phyloP scores from a whole-genome alignment of 1,140 invertebrate genomes.

The Reticulitermes speratus region DNA sequence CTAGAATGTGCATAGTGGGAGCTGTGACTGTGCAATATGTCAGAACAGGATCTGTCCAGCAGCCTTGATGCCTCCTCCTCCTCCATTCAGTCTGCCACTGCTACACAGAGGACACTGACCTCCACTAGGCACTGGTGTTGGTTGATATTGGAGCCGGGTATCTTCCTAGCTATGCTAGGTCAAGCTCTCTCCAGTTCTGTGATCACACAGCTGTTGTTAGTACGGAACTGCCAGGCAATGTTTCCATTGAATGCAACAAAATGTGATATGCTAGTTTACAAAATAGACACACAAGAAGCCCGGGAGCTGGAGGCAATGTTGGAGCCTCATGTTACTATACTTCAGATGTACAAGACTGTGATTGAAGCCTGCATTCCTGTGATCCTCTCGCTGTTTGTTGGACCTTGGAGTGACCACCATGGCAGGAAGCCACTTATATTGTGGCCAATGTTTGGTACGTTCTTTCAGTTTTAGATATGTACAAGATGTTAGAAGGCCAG shows the following conservation, averaged over 20 bases:
- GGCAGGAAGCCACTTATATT: conserved; percentile 20
- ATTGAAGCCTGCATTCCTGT: conserved; percentile 18
- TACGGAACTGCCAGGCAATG: neutral
- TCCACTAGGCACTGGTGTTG: neutral
- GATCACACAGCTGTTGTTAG: neutral
- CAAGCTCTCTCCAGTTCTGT: neutral
- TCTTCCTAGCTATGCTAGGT: neutral
- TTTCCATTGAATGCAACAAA: neutral
- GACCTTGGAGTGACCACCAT: conserved; percentile 29
- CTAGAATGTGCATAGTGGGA: too few relatives aligned
- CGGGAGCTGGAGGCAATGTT: conserved; percentile 9
- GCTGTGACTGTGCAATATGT: too few relatives aligned
- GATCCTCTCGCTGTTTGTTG: conserved; percentile 22
- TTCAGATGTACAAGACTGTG: conserved; percentile 22
- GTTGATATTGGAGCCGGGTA: neutral
- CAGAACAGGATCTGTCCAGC: too few relatives aligned
- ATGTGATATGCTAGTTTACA: neutral
- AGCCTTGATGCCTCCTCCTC: too few relatives aligned
- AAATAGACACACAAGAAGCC: neutral
- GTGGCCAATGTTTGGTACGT: conserved; percentile 25
- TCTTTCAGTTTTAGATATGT: neutral
- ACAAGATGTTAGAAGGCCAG: neutral
- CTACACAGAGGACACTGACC: too few relatives aligned
- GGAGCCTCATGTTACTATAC: neutral
- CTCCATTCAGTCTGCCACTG: too few relatives aligned